These are phyloP conservation scores for Gonioctena quinquepunctata DNA, from an alignment of 1,140 invertebrate species.

Conservation along the genomic window DNA sequence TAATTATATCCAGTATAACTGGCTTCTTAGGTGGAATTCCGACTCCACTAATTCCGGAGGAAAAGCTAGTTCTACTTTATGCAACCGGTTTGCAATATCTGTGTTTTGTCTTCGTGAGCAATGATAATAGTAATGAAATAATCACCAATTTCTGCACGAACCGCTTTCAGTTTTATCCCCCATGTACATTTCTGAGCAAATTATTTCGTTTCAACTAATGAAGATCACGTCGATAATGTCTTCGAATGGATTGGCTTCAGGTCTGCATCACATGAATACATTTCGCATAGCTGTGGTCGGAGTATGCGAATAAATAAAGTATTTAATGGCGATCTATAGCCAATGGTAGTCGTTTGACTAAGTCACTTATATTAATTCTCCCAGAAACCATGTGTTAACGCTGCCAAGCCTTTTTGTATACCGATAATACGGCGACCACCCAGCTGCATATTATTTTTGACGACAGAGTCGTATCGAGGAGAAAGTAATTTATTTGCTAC, in stretches of 20 bases:
- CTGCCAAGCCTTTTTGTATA: constrained; percentile 10
- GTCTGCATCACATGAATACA: not conserved
- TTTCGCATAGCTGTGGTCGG: not conserved
- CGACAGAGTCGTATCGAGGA: not conserved
- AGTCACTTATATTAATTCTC: constrained; percentile 23
- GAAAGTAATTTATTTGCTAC: too few relatives aligned
- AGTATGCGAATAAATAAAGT: constrained; percentile 2
- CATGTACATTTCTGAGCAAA: too few relatives aligned
- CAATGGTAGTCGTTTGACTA: constrained; percentile 9
- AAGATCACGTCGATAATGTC: not conserved
- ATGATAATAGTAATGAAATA: not conserved
- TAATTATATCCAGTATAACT: too few relatives aligned
- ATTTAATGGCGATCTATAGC: constrained; percentile 15
- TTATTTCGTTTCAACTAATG: too few relatives aligned
- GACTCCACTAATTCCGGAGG: too few relatives aligned
- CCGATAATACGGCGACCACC: constrained; percentile 20
- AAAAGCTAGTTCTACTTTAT: too few relatives aligned
- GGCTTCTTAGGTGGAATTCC: too few relatives aligned
- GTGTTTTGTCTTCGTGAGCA: not conserved
- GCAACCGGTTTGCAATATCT: not conserved
- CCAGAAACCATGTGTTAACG: constrained; percentile 17
- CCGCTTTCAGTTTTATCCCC: too few relatives aligned
- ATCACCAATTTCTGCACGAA: not conserved
- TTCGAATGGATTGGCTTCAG: not conserved
- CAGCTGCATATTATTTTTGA: not conserved